These are phyloP conservation scores for Amblyraja radiata DNA, from an alignment of 2,797 vertebrate species.

Conservation along the genomic window DNA sequence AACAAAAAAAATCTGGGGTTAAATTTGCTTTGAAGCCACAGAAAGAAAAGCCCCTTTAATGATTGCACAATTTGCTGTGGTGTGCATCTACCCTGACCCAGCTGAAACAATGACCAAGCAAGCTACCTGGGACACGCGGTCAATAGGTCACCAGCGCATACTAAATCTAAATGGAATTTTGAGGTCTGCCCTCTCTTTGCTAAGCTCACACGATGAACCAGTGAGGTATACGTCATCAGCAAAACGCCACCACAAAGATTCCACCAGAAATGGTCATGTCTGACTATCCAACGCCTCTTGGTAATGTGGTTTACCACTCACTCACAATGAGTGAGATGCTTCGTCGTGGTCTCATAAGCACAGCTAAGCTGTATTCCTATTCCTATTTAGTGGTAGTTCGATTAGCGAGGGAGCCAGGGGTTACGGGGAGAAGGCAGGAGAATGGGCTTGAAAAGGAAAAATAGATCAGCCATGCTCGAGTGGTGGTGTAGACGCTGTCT, in stretches of 20 bases:
- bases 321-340: background rate
- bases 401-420: too few species aligned
- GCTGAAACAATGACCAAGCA: background rate
- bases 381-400: background rate
- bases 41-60: background rate
- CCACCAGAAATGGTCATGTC: slow-evolving; percentile 13
- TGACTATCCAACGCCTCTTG: background rate
- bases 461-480: too few species aligned
- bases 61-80: background rate
- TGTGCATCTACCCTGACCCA: too few species aligned
- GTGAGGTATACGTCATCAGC: background rate
- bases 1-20: background rate
- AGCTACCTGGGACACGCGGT: background rate
- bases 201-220: background rate
- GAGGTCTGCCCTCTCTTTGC: background rate
- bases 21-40: too few species aligned
- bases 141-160: background rate
- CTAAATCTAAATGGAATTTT: background rate
- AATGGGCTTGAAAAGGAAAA: too few species aligned
- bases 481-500: too few species aligned
- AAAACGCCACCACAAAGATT: slow-evolving; percentile 16
- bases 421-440: too few species aligned
- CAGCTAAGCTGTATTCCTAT: background rate
- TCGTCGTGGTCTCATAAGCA: background rate
- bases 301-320: background rate